Evolutionary conservation across 2,888 invertebrate species (phyloP), one percentile per base, ranked within the genome.

Genomic region (Ctena decussata): DNA sequence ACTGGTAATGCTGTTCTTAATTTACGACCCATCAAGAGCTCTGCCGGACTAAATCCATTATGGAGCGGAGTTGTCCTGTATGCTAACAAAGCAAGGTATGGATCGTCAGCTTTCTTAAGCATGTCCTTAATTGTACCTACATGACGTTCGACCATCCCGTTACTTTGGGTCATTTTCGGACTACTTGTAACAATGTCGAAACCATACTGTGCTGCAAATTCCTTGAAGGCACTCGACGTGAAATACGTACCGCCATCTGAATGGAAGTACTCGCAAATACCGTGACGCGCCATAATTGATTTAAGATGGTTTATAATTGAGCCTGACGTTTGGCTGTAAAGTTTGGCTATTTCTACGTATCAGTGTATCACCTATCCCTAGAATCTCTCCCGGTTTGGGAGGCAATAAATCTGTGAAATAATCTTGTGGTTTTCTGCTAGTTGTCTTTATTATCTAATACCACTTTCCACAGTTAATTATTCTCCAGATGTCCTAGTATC

Each of bases 1-100:
- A 72, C 65, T 15, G 91, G 91, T 0, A 93, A 65, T 11, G 85
- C 74, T 74, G 90, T 87, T 60, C 91, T 77, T 41, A 93, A 80
- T 53, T 87, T 89, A 32, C 93, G 41, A 24, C 92, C 92, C 86
- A 93, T 89, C 12, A 93, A 88, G 15, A 94, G 82, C 82, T 93
- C 92, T 3, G 92, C 90, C 27, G 94, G 92, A 35, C 89, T 91
- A 73, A 85, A 91, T 18, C 93, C 92, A 70, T 87, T 89, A 24
- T 86, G 79, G 39, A 92, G 77, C 27, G 92, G 91, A 24, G 91
- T 87, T 6, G 90, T 77, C 1, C 93, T 77, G 69, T 91, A 91
- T 24, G 89, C 90, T 70, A 93, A 79, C 35, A 93, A 83, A 1
- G 88, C 91, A 49, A 89, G 75, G 78, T 90, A 90, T 21, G 89